A percentile compares a stretch with the other conserved stretches of the same genome.
Conservation (phyloP, 2,888 invertebrate species). For the Eupithecia subumbrata region DNA sequence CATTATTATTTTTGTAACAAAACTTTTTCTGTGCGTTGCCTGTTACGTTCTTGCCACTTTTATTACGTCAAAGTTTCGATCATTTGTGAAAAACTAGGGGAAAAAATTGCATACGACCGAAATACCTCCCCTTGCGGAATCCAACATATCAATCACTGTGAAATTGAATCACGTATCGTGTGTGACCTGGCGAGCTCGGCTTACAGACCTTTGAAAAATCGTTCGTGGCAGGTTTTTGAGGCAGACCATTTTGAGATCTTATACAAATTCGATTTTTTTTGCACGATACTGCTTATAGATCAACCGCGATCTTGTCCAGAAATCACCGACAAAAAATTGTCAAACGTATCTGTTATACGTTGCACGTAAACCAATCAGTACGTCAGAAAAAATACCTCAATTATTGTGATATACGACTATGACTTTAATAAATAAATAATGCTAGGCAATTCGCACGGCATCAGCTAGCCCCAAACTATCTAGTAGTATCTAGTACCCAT, state of each 20-base stretch:
- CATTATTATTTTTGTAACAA: neutral
- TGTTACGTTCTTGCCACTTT: neutral
- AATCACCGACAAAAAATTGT: neutral
- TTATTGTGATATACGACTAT: too few species aligned
- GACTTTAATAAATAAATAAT: too few species aligned
- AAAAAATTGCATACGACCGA: conserved; percentile 28
- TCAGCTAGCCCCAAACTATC: too few species aligned
- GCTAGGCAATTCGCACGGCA: too few species aligned
- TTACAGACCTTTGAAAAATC: neutral
- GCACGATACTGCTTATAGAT: neutral
- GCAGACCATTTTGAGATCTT: neutral
- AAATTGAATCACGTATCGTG: conserved; percentile 46
- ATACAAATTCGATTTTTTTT: neutral
- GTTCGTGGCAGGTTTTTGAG: neutral
- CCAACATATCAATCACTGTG: conserved; percentile 41
- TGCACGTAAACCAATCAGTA: too few species aligned
- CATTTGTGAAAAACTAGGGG: conserved; percentile 14
- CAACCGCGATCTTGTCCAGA: neutral
- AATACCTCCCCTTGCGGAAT: conserved; percentile 17
- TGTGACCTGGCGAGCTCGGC: conserved; percentile 14
- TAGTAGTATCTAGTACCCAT: too few species aligned
- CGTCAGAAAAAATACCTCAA: neutral
- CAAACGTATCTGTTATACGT: neutral
- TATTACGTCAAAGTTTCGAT: neutral
- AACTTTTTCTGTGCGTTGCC: neutral